These are phyloP conservation scores for Blastomussa wellsi DNA, from an alignment of 92 coral and sea anemone species.

Conservation along the genomic window DNA sequence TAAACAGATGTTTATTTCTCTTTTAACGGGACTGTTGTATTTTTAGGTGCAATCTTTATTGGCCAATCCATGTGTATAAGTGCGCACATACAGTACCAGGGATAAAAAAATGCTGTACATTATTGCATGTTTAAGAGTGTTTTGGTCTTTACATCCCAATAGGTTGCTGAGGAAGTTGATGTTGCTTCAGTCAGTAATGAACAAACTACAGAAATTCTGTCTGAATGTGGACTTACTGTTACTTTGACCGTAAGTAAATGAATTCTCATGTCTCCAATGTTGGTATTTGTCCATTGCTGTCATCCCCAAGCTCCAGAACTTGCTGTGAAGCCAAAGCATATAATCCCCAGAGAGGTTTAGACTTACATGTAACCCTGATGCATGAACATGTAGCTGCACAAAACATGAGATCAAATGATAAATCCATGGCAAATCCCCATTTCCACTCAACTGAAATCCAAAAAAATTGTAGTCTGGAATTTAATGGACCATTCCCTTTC, in stretches of 20 bases:
- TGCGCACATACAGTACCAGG: too few relatives aligned
- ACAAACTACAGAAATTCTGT: slow-evolving; percentile 33
- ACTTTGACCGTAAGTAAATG: slow-evolving; percentile 55
- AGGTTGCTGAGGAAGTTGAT: slow-evolving; percentile 57
- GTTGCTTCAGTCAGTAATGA: slow-evolving; percentile 38
- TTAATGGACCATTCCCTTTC: neutral
- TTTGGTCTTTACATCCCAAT: neutral
- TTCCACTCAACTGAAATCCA: neutral
- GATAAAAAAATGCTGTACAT: neutral
- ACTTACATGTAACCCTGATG: neutral
- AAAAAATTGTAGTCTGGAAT: neutral
- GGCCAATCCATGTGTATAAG: too few relatives aligned
- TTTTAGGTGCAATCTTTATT: too few relatives aligned
- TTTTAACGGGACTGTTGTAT: too few relatives aligned
- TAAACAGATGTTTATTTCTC: too few relatives aligned
- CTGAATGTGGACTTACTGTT: slow-evolving; percentile 63
- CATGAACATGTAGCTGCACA: neutral
- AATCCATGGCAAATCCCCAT: neutral
- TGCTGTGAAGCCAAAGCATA: too few relatives aligned
- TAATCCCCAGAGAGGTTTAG: neutral
- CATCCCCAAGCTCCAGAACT: too few relatives aligned
- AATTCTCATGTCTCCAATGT: neutral
- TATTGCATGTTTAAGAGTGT: neutral
- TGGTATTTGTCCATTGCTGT: too few relatives aligned
- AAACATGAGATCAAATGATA: neutral